Evolutionary conservation across 2,888 invertebrate genomes (phyloP).

Genomic region (Ceramica pisi): DNA sequence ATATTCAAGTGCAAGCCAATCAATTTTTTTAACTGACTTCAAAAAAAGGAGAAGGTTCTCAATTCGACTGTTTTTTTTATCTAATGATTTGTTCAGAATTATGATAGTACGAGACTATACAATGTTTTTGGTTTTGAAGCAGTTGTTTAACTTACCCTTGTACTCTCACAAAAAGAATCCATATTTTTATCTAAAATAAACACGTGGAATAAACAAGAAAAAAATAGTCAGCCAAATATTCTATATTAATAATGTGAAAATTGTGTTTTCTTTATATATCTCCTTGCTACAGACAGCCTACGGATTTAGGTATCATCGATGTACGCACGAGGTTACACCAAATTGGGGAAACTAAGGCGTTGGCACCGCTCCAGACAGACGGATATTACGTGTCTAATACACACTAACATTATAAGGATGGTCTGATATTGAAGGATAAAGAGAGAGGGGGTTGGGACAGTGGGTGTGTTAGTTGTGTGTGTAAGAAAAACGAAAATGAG

Average conservation of each 20-base stretch:
- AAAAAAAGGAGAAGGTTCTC: too few species aligned
- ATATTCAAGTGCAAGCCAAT: too few species aligned
- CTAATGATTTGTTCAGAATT: too few species aligned
- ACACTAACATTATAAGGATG: conserved; percentile 54
- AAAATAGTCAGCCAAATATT: conserved; percentile 24
- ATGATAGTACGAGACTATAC: too few species aligned
- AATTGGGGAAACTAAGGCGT: conserved; percentile 57
- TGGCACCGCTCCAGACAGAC: conserved; percentile 57
- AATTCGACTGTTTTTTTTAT: too few species aligned
- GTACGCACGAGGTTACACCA: conserved; percentile 54
- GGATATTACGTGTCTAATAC: conserved; percentile 60
- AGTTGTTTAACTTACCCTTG: too few species aligned
- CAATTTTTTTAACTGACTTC: too few species aligned
- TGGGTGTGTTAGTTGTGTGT: conserved; percentile 13
- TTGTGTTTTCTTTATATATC: conserved; percentile 53
- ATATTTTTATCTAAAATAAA: conserved; percentile 16
- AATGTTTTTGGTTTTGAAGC: too few species aligned
- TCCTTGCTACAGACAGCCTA: conserved; percentile 31
- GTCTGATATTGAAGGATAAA: conserved; percentile 53
- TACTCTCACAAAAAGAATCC: neutral
- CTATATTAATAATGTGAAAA: conserved; percentile 50
- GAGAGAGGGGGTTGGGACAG: conserved; percentile 7
- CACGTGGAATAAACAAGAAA: conserved; percentile 15
- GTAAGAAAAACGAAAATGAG: neutral
- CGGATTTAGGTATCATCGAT: conserved; percentile 50